A percentile compares a stretch with the other conserved stretches of the same genome.
These are phyloP conservation scores for Diploscapter pachys DNA, from an alignment of 1,140 invertebrate species.

Conservation along the genomic window DNA sequence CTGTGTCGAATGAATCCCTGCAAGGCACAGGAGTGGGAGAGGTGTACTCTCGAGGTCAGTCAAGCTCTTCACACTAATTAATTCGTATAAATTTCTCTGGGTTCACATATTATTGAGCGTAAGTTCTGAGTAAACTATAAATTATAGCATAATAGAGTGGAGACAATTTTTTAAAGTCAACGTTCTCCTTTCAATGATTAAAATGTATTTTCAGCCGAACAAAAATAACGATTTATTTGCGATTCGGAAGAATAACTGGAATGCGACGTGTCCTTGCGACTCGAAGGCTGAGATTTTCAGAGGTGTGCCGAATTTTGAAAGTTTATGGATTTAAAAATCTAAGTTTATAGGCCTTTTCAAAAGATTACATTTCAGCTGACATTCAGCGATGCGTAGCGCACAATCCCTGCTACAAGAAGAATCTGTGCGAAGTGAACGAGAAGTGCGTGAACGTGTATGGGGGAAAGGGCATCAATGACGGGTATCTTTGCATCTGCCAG, in stretches of 20 bases:
- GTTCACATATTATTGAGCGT: not conserved
- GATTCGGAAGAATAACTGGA: slow-evolving; percentile 8
- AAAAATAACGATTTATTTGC: slow-evolving; percentile 7
- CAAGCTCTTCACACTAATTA: not conserved
- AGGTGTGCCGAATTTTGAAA: slow-evolving; percentile 1
- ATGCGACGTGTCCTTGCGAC: slow-evolving; percentile 11
- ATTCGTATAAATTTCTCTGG: not conserved
- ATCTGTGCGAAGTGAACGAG: not conserved
- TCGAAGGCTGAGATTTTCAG: slow-evolving; percentile 5
- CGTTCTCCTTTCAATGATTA: not conserved
- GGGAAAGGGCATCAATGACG: slow-evolving; percentile 12
- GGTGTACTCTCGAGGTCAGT: not conserved
- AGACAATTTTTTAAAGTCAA: not conserved
- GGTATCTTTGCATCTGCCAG: slow-evolving; percentile 27
- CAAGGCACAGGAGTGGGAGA: slow-evolving; percentile 3
- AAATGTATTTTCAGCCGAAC: slow-evolving; percentile 2
- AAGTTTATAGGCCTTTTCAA: not conserved
- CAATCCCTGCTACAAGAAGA: too few species aligned
- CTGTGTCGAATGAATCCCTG: not conserved
- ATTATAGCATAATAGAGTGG: not conserved
- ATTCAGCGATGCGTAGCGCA: not conserved
- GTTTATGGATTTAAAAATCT: not conserved
- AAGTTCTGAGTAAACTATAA: not conserved
- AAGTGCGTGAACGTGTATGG: slow-evolving; percentile 16
- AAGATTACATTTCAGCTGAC: not conserved